phyloP scores from a whole-genome alignment of 1,140 invertebrate genomes.

The Drosophila orena region DNA sequence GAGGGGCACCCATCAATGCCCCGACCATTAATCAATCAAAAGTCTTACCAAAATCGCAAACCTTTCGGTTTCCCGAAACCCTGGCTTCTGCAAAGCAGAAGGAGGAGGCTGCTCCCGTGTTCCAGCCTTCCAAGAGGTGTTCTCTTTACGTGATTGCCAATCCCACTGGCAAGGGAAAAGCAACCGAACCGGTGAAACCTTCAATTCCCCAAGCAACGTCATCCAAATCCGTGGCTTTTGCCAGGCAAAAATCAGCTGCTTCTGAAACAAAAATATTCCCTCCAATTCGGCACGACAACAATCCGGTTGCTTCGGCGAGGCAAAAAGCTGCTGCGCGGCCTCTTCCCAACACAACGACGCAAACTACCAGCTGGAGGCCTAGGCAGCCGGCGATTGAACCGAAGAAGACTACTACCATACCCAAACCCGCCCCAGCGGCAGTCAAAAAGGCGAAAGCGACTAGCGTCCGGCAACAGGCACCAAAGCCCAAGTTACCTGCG shows the following conservation, averaged over 20 bases:
- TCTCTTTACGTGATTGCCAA: constrained; percentile 44
- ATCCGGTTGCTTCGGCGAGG: background rate
- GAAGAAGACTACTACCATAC: background rate
- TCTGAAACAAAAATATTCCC: background rate
- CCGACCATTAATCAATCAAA: background rate
- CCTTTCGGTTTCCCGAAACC: constrained; percentile 7
- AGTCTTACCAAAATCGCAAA: constrained; percentile 1
- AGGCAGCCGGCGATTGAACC: background rate
- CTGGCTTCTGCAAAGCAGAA: background rate
- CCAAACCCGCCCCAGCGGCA: background rate
- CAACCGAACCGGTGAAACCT: background rate
- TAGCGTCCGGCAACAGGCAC: background rate
- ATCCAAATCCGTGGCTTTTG: background rate
- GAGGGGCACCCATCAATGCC: background rate
- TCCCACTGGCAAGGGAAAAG: constrained; percentile 3
- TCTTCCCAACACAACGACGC: background rate
- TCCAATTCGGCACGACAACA: background rate
- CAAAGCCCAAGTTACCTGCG: background rate
- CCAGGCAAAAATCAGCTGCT: background rate
- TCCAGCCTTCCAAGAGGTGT: constrained; percentile 14
- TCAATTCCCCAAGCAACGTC: background rate
- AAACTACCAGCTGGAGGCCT: background rate
- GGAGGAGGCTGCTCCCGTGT: background rate
- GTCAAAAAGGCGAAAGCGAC: background rate
- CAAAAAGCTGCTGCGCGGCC: background rate